Evolutionary conservation across 2,113 vertebrate species (phyloP).

Genomic region (Aplodontia rufa): DNA sequence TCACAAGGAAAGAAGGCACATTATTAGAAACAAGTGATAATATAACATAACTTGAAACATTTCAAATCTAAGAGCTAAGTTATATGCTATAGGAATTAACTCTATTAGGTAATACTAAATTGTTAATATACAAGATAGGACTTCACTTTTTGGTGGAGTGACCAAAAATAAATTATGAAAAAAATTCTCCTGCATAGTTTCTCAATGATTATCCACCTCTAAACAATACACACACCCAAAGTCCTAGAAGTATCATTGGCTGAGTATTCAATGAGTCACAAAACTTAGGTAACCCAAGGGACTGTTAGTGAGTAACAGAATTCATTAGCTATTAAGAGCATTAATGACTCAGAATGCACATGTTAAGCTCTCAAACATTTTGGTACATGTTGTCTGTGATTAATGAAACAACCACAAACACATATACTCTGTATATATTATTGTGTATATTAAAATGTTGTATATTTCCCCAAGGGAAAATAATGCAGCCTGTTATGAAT

Average conservation of each 20-base stretch:
- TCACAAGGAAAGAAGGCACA: background rate
- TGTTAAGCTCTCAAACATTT: background rate
- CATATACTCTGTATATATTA: background rate
- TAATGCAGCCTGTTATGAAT: background rate
- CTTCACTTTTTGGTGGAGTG: background rate
- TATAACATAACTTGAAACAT: background rate
- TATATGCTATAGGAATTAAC: background rate
- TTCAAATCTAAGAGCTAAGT: conserved; percentile 7
- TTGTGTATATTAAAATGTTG: background rate
- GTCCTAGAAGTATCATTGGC: background rate
- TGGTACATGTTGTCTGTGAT: background rate
- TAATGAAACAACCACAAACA: conserved; percentile 6
- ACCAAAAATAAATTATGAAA: conserved; percentile 18
- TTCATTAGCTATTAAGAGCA: background rate
- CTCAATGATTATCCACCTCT: background rate
- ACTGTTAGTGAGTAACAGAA: background rate
- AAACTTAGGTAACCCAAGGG: background rate
- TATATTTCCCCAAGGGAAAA: background rate
- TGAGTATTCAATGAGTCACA: background rate
- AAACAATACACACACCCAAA: background rate
- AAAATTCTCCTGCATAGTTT: background rate
- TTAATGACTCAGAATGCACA: conserved; percentile 18
- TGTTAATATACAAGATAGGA: background rate
- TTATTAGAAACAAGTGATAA: background rate
- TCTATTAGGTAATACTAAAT: background rate